These are phyloP conservation scores for Sclerodermus sp. DNA, from an alignment of 2,888 invertebrate genomes.

Conservation along the genomic window DNA sequence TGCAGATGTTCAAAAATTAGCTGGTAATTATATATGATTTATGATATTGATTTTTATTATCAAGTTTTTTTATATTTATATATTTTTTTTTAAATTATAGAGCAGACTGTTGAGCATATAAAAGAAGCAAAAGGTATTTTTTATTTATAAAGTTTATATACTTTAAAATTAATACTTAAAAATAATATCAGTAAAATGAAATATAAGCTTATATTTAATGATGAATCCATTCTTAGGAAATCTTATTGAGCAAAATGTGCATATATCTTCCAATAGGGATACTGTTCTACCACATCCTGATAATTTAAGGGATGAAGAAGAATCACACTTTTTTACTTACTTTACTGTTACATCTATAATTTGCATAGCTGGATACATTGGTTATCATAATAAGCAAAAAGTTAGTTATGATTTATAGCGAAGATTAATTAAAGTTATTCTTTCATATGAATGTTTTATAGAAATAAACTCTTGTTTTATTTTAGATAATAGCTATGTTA, in stretches of 20 bases:
- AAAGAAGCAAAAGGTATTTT: too few relatives aligned
- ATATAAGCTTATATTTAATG: too few relatives aligned
- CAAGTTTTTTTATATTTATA: too few relatives aligned
- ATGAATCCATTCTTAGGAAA: too few relatives aligned
- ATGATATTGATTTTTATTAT: constrained; percentile 2
- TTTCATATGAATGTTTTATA: constrained; percentile 1
- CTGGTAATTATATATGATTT: not conserved
- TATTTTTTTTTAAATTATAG: too few relatives aligned
- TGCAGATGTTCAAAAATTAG: not conserved
- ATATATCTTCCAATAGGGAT: too few relatives aligned
- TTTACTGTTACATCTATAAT: constrained; percentile 66
- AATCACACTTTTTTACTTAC: constrained; percentile 71
- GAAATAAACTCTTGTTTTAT: constrained; percentile 22
- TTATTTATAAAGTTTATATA: too few relatives aligned
- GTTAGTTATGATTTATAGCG: constrained; percentile 39
- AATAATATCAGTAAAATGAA: too few relatives aligned
- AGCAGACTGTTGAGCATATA: too few relatives aligned
- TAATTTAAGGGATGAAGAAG: constrained; percentile 56
- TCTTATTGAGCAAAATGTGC: too few relatives aligned
- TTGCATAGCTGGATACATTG: constrained; percentile 66
- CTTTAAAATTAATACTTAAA: too few relatives aligned
- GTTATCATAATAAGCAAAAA: constrained; percentile 69
- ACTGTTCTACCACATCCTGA: constrained; percentile 14
- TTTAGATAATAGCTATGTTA: constrained; percentile 66
- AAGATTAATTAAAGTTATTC: not conserved